phyloP scores from a whole-genome alignment of 2,113 vertebrate species.

The Plestiodon gilberti region DNA sequence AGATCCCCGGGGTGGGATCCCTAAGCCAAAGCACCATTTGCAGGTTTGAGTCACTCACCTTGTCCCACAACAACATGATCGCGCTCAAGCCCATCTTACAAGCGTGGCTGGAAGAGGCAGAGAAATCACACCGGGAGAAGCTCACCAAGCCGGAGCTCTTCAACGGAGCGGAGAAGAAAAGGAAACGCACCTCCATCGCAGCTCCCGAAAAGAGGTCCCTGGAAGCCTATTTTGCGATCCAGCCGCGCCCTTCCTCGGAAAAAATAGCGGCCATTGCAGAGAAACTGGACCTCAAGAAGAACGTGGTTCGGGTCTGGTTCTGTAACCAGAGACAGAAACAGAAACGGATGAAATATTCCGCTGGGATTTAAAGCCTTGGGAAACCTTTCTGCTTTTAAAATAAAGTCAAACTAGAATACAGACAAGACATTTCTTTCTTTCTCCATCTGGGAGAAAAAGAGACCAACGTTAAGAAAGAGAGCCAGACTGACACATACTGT shows the following conservation, averaged over 20 bases:
- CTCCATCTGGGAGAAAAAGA: conserved; percentile 48
- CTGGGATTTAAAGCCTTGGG: conserved; percentile 84
- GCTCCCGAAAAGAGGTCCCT: conserved; percentile 96
- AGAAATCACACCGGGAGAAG: conserved; percentile 97
- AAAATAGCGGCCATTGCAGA: conserved; percentile 98
- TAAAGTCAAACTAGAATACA: background rate
- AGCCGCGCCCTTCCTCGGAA: conserved; percentile 95
- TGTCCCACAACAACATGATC: conserved; percentile 99
- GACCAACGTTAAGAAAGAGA: conserved; percentile 7
- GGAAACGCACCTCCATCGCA: conserved; percentile 96
- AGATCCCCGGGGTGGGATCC: conserved; percentile 97
- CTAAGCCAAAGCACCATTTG: conserved; percentile 99
- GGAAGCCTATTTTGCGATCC: conserved; percentile 97
- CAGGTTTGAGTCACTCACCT: conserved; percentile 96
- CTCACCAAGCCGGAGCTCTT: conserved; percentile 98
- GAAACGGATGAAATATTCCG: conserved; percentile 99
- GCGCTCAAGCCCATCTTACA: conserved; percentile 97
- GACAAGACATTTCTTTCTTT: background rate
- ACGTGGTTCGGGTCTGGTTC: conserved; percentile 99
- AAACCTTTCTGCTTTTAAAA: conserved; percentile 4
- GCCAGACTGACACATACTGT: background rate
- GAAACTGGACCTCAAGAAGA: conserved; percentile 98
- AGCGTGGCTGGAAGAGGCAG: conserved; percentile 98
- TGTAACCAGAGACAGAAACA: conserved; percentile 99
- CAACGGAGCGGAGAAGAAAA: conserved; percentile 95